These are phyloP conservation scores for Phrynocephalus vlangalii DNA, from an alignment of 2,797 vertebrate genomes.

Conservation along the genomic window DNA sequence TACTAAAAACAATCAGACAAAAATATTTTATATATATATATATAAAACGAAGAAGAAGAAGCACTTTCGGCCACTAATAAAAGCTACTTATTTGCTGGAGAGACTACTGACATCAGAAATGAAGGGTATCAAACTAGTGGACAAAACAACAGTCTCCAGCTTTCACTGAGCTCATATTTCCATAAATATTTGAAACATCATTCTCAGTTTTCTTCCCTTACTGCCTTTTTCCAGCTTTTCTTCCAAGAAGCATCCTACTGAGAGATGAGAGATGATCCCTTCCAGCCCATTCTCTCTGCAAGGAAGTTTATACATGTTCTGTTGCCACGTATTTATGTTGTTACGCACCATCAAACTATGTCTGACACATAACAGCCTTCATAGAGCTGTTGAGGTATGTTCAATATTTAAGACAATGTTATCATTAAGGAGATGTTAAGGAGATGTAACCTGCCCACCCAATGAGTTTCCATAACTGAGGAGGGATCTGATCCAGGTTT, in stretches of 20 bases:
- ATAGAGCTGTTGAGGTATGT: too few relatives aligned
- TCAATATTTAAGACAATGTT: too few relatives aligned
- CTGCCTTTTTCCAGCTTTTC: not conserved
- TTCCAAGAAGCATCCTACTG: not conserved
- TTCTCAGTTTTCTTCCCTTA: not conserved
- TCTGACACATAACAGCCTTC: too few relatives aligned
- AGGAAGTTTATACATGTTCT: not conserved
- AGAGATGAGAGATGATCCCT: not conserved
- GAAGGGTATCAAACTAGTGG: not conserved
- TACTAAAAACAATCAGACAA: too few relatives aligned
- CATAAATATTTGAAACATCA: not conserved
- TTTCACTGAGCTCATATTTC: not conserved
- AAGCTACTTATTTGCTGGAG: not conserved
- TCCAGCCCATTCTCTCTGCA: not conserved
- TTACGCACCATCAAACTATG: too few relatives aligned
- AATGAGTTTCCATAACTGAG: too few relatives aligned
- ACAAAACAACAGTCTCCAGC: not conserved
- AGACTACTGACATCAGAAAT: not conserved
- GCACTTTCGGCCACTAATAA: too few relatives aligned
- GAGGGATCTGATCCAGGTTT: too few relatives aligned
- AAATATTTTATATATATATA: too few relatives aligned
- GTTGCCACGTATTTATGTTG: not conserved
- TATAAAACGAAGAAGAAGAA: too few relatives aligned
- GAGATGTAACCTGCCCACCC: too few relatives aligned
- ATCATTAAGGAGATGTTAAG: too few relatives aligned